phyloP scores from a whole-genome alignment of 2,797 vertebrate species.

The Darevskia mixta region DNA sequence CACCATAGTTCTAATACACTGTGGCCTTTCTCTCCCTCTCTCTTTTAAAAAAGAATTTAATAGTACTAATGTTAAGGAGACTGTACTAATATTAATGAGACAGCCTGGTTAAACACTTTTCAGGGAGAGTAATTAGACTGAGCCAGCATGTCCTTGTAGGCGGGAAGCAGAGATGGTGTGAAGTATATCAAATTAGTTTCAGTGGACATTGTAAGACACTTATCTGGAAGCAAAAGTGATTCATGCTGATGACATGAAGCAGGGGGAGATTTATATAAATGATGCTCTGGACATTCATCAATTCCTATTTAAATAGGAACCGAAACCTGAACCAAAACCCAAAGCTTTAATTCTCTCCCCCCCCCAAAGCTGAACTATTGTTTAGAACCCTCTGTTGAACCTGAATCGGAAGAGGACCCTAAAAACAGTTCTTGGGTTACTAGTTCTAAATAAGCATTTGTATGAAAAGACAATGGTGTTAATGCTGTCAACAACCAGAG shows the following conservation, averaged over 20 bases:
- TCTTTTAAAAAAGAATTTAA: constrained; percentile 1
- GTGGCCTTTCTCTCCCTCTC: not conserved
- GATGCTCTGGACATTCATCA: constrained; percentile 39
- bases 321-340: not conserved
- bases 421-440: not conserved
- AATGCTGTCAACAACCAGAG: not conserved
- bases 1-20: not conserved
- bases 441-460: not conserved
- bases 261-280: constrained; percentile 3
- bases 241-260: constrained; percentile 9
- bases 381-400: not conserved
- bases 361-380: no score
- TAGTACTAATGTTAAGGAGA: not conserved
- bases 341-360: not conserved
- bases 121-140: fast-evolving
- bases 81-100: constrained; percentile 7
- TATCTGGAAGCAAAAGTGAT: constrained; percentile 30
- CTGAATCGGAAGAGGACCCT: not conserved
- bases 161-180: not conserved
- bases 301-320: constrained; percentile 22
- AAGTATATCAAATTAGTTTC: not conserved
- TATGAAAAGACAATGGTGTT: not conserved
- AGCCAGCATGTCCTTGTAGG: fast-evolving
- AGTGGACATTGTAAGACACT: not conserved
- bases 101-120: not conserved